Base-by-base conservation (phyloP, 2,888 invertebrate species). In the Helobdella robusta region DNA sequence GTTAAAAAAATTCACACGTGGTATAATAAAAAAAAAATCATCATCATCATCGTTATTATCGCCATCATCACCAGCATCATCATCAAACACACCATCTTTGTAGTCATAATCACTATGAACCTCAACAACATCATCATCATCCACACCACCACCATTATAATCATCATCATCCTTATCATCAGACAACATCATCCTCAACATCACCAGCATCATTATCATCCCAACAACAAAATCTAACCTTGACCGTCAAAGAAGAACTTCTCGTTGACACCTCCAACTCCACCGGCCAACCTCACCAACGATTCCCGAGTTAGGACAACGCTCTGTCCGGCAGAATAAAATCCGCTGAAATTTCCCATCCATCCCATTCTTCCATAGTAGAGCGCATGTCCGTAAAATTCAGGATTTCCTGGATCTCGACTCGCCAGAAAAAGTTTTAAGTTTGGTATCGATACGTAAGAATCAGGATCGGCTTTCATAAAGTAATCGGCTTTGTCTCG, bases 401-500 rank as follows among this genome's bases (percentile, higher is more conserved):
- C 59, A 23, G 65, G 65, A 48, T 48, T 50, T 11, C 30, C 28
- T 2, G 59, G 34, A 11, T 59, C 35, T 35, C 65, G 28, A 20
- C 46, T 30, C 23, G 59, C 15, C 2, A 65, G 59, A 28, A 56
- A 65, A 18, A 25, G n/a, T 46, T 59, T 59, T 2, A 65, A 59
- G 25, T 59, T 59, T 28, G 60, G 61, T 5, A 66, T 44, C 52
- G 40, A 36, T 2, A 66, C 25, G 61, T 66, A 66, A 18, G 66
- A 52, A 44, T 66, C 66, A 18, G 66, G 66, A 48, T 66, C 66
- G 25, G 66, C 60, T 34, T 66, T 60, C 25, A 66, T 36, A 28
- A 66, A 61, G 40, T 52, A 66, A 32, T 61, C 61, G 2, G 61
- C 61, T 46, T 61, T 44, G 30, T 61, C 44, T 23, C 40, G 4